Percentiles rank a stretch among this genome's conserved stretches.
These are phyloP conservation scores for Polylopha cassiicola DNA, from an alignment of 2,888 invertebrate genomes.

Conservation along the genomic window DNA sequence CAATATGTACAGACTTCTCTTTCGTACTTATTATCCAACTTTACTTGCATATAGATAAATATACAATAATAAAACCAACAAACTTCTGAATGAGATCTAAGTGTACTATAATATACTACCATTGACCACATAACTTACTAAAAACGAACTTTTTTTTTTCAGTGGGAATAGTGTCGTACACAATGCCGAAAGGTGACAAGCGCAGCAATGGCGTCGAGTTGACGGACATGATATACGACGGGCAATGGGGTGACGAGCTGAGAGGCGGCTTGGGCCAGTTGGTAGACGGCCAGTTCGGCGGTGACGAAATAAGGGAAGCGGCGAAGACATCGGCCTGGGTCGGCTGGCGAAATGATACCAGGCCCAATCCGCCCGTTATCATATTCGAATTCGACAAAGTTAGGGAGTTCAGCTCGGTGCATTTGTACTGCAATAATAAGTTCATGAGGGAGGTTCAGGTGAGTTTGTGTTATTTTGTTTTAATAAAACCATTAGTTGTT, in stretches of 20 bases:
- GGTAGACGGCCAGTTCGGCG: constrained; percentile 87
- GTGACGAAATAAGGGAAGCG: constrained; percentile 79
- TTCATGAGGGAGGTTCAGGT: constrained; percentile 90
- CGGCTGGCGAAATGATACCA: constrained; percentile 90
- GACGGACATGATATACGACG: constrained; percentile 91
- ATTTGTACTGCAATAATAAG: constrained; percentile 90
- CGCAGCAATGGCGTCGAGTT: constrained; percentile 88
- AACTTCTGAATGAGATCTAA: too few species aligned
- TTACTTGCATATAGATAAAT: too few species aligned
- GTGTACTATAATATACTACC: too few species aligned
- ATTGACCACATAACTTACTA: not conserved
- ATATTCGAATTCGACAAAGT: constrained; percentile 91
- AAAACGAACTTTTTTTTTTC: constrained; percentile 29
- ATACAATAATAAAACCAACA: too few species aligned
- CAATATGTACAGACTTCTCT: too few species aligned
- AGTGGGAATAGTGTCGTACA: constrained; percentile 91
- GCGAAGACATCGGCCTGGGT: constrained; percentile 87
- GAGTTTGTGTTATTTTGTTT: constrained; percentile 30
- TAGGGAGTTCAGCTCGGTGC: constrained; percentile 89
- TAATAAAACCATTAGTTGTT: too few species aligned
- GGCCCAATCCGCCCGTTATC: constrained; percentile 79
- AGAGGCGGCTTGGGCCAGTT: constrained; percentile 89
- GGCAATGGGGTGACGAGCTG: constrained; percentile 86
- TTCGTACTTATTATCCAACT: too few species aligned
- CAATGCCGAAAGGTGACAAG: constrained; percentile 92